Evolutionary conservation across 2,888 invertebrate genomes (phyloP), one percentile per base, ranked within the genome.

Genomic region (Orthonevra nobilis): DNA sequence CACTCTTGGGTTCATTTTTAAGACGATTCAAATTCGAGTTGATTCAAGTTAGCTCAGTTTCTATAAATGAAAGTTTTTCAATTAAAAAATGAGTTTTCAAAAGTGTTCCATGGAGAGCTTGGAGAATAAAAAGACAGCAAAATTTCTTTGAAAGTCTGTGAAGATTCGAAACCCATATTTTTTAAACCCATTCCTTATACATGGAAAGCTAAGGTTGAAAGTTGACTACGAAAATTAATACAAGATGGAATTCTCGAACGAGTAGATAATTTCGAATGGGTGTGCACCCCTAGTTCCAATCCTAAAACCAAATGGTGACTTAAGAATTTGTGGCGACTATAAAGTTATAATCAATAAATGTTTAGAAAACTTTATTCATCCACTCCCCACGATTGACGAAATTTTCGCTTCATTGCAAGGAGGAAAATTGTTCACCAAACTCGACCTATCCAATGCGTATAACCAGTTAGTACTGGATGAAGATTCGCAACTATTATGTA

Each of bases 381-480:
- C 52, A 9, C 23, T 34, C 4, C 54, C 58, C 9, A 17, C 17
- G 4, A 42, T 61, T 20, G 46, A 40, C 1, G 56, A 63, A 32
- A 50, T 73, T 3, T 64, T 56, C 26, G 52, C 61, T n/a, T 52
- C 17, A 14, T 19, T 61, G 19, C 14, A 52, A 23, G 54, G 54
- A 12, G 82, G 82, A 2, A 63, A 82, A 26, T 17, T 38, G 14
- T 83, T 82, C 50, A 54, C 81, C 1, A 81, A 81, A 34, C 50
- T 86, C 1, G 85, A 86, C 81, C 66, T 84, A n/a, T 64, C 81
- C 0, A 81, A 83, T 23, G 84, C 85, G 1, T 86, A 84, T 54
- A 83, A 84, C 63, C 85, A 86, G 72, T 61, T 86, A 2, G 81
- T 83, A 44, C 23, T 86, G 4, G 82, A 84, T 9, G 84, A 84